A percentile compares a stretch with the other conserved stretches of the same genome.
Evolutionary conservation across 2,113 vertebrate species (phyloP).

Genomic region (Caloenas nicobarica): DNA sequence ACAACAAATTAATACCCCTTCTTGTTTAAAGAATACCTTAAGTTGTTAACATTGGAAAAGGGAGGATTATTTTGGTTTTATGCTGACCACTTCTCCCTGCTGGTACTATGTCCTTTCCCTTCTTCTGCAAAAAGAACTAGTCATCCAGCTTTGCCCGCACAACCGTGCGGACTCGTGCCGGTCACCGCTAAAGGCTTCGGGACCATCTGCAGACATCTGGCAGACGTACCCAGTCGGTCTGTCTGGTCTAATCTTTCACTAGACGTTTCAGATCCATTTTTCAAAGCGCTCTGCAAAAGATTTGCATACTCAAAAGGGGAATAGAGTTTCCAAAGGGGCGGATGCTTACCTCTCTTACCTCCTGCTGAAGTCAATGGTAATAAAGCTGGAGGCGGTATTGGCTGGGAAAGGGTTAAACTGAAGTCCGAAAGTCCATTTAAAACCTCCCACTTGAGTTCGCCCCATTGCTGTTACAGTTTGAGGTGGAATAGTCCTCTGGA

Average conservation of each 20-base stretch:
- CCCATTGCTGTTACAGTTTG: not conserved
- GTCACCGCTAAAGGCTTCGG: not conserved
- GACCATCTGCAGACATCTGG: not conserved
- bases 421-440: not conserved
- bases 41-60: not conserved
- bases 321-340: not conserved
- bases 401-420: not conserved
- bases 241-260: not conserved
- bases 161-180: rapidly evolving
- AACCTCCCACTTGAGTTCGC: not conserved
- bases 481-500: not conserved
- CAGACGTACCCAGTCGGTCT: not conserved
- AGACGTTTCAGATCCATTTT: not conserved
- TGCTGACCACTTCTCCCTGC: not conserved
- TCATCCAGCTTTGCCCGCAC: not conserved
- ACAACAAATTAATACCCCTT: not conserved
- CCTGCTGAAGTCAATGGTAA: not conserved
- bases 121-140: not conserved
- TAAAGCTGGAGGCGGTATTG: not conserved
- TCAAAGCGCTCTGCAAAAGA: not conserved
- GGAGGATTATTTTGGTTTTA: not conserved
- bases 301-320: not conserved
- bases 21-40: not conserved
- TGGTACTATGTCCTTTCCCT: not conserved
- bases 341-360: not conserved